phyloP scores from a whole-genome alignment of 1,140 invertebrate species.

The Pseudomyrmex sp. region DNA sequence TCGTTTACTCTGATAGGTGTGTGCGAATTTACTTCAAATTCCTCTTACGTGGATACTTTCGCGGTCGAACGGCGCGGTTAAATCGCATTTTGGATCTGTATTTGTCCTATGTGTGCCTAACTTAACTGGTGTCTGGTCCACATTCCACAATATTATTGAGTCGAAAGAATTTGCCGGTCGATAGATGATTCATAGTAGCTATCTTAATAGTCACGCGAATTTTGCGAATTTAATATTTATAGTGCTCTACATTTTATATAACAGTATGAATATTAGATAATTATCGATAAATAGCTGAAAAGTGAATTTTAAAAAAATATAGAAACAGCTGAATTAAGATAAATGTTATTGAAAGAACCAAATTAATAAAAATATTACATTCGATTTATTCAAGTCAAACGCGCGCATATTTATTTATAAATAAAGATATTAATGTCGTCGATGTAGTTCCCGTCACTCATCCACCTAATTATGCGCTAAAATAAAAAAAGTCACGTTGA shows the following conservation, averaged over 20 bases:
- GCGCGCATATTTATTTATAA: slow-evolving; percentile 12
- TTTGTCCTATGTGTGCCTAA: slow-evolving; percentile 31
- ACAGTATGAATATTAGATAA: background rate
- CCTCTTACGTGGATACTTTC: slow-evolving; percentile 49
- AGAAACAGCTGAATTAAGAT: background rate
- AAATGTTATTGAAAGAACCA: background rate
- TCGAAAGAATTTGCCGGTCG: background rate
- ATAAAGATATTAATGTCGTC: slow-evolving; percentile 20
- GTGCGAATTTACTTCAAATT: slow-evolving; percentile 65
- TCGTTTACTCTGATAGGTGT: slow-evolving; percentile 62
- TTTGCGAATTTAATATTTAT: slow-evolving; percentile 23
- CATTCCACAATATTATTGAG: slow-evolving; percentile 11
- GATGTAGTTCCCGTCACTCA: background rate
- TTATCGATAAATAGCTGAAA: background rate
- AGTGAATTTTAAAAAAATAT: slow-evolving; percentile 7
- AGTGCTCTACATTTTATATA: background rate
- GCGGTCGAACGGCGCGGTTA: slow-evolving; percentile 29
- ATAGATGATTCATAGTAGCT: background rate
- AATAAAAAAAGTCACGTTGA: slow-evolving; percentile 45
- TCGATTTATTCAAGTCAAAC: too few species aligned
- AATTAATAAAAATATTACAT: background rate
- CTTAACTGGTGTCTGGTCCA: slow-evolving; percentile 13
- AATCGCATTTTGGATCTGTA: slow-evolving; percentile 7
- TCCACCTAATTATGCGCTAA: slow-evolving; percentile 20
- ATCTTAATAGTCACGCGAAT: slow-evolving; percentile 1